Base-by-base conservation (phyloP, 2,888 invertebrate species). In the Ichneumoninae sp. region DNA sequence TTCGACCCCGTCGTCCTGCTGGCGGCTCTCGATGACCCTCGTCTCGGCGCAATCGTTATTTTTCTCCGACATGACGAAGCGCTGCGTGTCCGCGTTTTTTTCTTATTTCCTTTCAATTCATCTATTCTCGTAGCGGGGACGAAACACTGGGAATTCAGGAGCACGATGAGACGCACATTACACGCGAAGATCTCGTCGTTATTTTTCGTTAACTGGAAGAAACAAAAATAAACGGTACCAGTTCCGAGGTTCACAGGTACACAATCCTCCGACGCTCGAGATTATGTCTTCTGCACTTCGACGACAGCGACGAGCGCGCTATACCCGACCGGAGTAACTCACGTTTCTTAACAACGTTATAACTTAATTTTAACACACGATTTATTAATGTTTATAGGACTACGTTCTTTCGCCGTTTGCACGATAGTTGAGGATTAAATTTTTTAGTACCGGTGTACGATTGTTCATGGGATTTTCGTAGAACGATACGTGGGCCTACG, bases 11-110 rank as follows among this genome's bases (percentile, higher is more conserved):
- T 89, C 90, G 73, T 89, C 89, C 78, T 88, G 50, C 57, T 66
- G 90, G 84, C 91, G 89, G 83, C 90, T 91, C 87, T 90, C 91
- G 81, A 88, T 88, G 82, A 88, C 85, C 81, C 87, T 88, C 85
- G 88, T 84, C 54, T 91, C 90, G 54, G 90, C 89, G 71, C 83
- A 79, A 26, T 79, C 83, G 7, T 74, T 77, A 47, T 47, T 52
- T 47, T 82, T 82, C 66, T 82, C 81, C 78, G 65, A 76, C 66
- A 76, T 76, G 6, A n/a, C 52, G 52, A 40, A 19, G 3, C 65
- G 63, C 63, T 26, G 30, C 33, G 63, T 33, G 30, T 30, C 3
- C 10, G 22, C 52, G 54, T 63, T 63, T 33, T 63, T 63, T 13
- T 16, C 33, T 16, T 33, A 13, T 30, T 63, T n/a, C 16, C 30